Percentiles rank a stretch among this genome's conserved stretches.
Evolutionary conservation across 1,140 invertebrate genomes (phyloP).

Genomic region (Drosophila auraria): DNA sequence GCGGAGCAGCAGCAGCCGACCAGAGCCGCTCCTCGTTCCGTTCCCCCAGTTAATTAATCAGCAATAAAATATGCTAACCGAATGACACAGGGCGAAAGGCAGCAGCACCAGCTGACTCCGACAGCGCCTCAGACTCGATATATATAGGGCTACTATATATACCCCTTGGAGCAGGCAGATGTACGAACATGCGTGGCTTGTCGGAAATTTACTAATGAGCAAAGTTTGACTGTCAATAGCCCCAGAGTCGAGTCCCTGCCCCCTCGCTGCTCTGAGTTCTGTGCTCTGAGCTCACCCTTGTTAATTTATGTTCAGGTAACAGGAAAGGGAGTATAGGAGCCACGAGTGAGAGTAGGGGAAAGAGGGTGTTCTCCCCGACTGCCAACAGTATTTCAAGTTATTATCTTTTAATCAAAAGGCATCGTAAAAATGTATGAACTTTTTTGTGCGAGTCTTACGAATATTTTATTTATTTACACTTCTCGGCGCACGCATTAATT

Average conservation of each 20-base stretch:
- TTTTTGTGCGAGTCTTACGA: conserved; percentile 34
- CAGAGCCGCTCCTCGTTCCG: conserved; percentile 9
- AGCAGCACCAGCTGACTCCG: conserved; percentile 12
- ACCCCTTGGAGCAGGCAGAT: conserved; percentile 24
- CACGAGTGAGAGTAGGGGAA: background rate
- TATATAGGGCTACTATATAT: background rate
- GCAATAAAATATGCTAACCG: conserved; percentile 75
- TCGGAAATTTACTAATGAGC: conserved; percentile 78
- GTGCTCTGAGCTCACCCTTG: conserved; percentile 18
- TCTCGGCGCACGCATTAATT: conserved; percentile 9
- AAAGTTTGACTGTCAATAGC: conserved; percentile 67
- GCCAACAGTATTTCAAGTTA: conserved; percentile 25
- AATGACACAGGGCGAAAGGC: conserved; percentile 52
- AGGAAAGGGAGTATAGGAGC: conserved; percentile 25
- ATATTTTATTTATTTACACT: conserved; percentile 58
- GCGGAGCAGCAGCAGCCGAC: conserved; percentile 22
- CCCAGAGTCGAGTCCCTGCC: conserved; percentile 2
- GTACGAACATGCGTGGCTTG: conserved; percentile 54
- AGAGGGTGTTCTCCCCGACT: background rate
- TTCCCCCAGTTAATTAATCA: conserved; percentile 74
- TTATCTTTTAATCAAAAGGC: conserved; percentile 71
- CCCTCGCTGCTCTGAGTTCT: background rate
- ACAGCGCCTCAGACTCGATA: background rate
- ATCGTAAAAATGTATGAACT: conserved; percentile 77
- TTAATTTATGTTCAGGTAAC: conserved; percentile 74